Evolutionary conservation across 2,888 invertebrate species (phyloP).

Genomic region (Sphecodes monilicornis): DNA sequence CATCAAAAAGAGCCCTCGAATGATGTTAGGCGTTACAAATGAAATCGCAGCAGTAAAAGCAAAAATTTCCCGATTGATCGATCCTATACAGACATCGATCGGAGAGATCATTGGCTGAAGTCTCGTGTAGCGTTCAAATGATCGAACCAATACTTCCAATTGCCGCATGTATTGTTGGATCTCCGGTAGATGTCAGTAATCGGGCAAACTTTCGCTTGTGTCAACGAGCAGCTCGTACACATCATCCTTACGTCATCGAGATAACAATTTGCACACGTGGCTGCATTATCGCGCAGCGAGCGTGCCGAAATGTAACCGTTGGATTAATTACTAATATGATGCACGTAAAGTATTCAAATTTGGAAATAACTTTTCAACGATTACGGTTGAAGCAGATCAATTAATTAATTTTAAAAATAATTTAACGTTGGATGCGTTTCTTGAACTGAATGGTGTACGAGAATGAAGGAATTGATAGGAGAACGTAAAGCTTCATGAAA

Average conservation of each 20-base stretch:
- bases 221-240: neutral
- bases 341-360: neutral
- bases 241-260: conserved; percentile 11
- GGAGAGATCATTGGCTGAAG: neutral
- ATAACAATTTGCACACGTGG: conserved; percentile 32
- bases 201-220: conserved; percentile 17
- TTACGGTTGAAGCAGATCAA: neutral
- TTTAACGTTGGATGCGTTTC: neutral
- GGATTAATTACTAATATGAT: neutral
- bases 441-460: neutral
- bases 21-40: neutral
- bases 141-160: neutral
- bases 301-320: neutral
- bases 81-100: neutral
- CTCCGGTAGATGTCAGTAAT: conserved; percentile 13
- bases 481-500: neutral
- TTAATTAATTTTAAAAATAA: neutral
- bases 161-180: neutral
- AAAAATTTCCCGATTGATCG: neutral
- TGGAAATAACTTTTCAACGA: neutral
- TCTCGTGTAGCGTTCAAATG: neutral
- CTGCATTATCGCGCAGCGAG: conserved; percentile 36
- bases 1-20: neutral
- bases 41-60: neutral
- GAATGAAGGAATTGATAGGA: neutral